Conservation (phyloP, 2,888 invertebrate species). For the Nemotelus pantherinus region DNA sequence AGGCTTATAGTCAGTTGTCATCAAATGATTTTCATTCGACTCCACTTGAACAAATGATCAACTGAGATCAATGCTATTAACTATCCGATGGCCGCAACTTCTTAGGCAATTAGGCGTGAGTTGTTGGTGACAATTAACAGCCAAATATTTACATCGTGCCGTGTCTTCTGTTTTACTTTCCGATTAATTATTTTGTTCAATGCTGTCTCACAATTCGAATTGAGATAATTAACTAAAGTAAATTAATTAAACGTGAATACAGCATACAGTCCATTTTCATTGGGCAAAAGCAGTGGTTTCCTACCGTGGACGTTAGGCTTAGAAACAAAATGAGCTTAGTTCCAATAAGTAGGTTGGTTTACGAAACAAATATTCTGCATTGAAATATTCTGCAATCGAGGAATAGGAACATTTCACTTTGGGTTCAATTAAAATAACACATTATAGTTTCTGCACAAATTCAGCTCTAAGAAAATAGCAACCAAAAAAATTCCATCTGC, state of each 20-base stretch:
- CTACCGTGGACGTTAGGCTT: not conserved
- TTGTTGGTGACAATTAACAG: conserved; percentile 2
- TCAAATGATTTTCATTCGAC: too few species aligned
- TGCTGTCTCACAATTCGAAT: conserved; percentile 26
- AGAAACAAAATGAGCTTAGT: not conserved
- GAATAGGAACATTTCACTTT: too few species aligned
- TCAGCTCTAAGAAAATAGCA: not conserved
- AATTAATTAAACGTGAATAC: conserved; percentile 21
- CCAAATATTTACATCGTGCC: conserved; percentile 33
- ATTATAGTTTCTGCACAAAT: not conserved
- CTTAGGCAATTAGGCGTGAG: conserved; percentile 30
- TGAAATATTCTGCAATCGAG: too few species aligned
- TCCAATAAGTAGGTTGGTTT: too few species aligned
- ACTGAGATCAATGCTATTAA: conserved; percentile 15
- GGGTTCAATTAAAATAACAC: not conserved
- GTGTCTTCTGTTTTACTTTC: conserved; percentile 26
- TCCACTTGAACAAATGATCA: not conserved
- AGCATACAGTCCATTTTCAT: not conserved
- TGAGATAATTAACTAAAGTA: conserved; percentile 41
- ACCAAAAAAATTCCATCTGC: not conserved
- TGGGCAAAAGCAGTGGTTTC: not conserved
- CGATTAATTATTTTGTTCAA: conserved; percentile 39
- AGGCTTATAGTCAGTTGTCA: not conserved
- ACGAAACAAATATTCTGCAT: too few species aligned
- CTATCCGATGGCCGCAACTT: conserved; percentile 21